Conservation (phyloP, 1,140 invertebrate species). For the Euschistus heros region DNA sequence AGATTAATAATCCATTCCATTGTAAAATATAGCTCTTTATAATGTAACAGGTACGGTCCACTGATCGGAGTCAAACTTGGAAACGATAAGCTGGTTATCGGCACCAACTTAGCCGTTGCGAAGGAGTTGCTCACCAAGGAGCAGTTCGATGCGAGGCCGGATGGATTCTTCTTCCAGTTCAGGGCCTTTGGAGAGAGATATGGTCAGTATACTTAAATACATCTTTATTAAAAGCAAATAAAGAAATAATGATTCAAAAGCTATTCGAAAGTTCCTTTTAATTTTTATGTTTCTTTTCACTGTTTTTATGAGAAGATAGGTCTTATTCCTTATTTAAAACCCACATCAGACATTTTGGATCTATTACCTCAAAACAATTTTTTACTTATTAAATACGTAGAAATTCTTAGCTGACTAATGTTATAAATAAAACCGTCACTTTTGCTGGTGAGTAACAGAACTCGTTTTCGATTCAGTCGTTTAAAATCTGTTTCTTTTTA, state of each 20-base stretch:
- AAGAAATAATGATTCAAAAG: background rate
- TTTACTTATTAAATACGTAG: too few species aligned
- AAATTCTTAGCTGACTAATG: too few species aligned
- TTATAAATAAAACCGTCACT: too few species aligned
- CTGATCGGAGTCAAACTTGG: conserved; percentile 45
- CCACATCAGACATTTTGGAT: too few species aligned
- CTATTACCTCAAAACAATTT: too few species aligned
- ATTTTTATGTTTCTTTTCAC: conserved; percentile 5
- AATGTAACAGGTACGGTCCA: conserved; percentile 35
- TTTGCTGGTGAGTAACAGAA: too few species aligned
- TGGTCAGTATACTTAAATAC: conserved; percentile 40
- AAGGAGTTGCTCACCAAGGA: conserved; percentile 47
- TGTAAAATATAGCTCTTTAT: conserved; percentile 7
- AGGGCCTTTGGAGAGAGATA: conserved; percentile 50
- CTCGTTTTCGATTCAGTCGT: too few species aligned
- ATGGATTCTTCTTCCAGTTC: conserved; percentile 53
- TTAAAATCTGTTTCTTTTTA: conserved; percentile 35
- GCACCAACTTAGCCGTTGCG: conserved; percentile 48
- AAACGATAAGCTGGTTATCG: conserved; percentile 44
- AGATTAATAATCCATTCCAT: background rate
- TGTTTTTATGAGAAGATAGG: too few species aligned
- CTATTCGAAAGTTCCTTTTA: background rate
- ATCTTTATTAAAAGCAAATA: background rate
- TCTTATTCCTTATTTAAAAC: too few species aligned
- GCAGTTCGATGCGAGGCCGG: conserved; percentile 56